These are phyloP conservation scores for Amphimallon solstitiale DNA, from an alignment of 2,888 invertebrate species.

Conservation along the genomic window DNA sequence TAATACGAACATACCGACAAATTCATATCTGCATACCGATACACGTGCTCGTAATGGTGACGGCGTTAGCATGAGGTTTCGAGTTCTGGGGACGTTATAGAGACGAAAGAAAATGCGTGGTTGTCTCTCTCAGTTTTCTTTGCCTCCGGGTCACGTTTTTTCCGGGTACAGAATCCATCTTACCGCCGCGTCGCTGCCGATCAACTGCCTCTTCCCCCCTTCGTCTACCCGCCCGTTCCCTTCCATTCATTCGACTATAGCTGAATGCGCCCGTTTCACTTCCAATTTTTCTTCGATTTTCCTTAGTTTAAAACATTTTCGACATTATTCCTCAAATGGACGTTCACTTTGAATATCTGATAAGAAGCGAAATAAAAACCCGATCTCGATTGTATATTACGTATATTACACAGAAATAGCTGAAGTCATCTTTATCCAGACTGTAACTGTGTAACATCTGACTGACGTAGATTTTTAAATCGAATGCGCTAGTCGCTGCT, in stretches of 20 bases:
- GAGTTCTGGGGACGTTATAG: constrained; percentile 11
- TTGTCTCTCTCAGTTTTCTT: constrained; percentile 44
- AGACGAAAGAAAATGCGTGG: constrained; percentile 14
- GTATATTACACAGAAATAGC: no score
- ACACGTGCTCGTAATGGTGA: constrained; percentile 46
- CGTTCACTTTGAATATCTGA: constrained; percentile 35
- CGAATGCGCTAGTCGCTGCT: no score
- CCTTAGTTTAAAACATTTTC: constrained; percentile 32
- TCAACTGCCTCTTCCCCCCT: neutral
- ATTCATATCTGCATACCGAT: constrained; percentile 50
- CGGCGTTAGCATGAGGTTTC: neutral
- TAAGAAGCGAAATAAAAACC: constrained; percentile 17
- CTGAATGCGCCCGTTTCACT: constrained; percentile 31
- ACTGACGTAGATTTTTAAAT: no score
- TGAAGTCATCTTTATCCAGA: no score
- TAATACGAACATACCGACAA: constrained; percentile 41
- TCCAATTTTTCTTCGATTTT: constrained; percentile 37
- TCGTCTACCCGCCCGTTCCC: constrained; percentile 16
- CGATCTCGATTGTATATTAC: neutral
- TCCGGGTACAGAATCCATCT: constrained; percentile 51
- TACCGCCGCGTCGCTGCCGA: constrained; percentile 38
- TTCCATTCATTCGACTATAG: constrained; percentile 13
- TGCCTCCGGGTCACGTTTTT: constrained; percentile 53
- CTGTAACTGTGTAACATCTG: no score
- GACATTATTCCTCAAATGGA: constrained; percentile 22